Evolutionary conservation across 2,888 invertebrate species (phyloP).

Genomic region (Willowsia nigromaculata): DNA sequence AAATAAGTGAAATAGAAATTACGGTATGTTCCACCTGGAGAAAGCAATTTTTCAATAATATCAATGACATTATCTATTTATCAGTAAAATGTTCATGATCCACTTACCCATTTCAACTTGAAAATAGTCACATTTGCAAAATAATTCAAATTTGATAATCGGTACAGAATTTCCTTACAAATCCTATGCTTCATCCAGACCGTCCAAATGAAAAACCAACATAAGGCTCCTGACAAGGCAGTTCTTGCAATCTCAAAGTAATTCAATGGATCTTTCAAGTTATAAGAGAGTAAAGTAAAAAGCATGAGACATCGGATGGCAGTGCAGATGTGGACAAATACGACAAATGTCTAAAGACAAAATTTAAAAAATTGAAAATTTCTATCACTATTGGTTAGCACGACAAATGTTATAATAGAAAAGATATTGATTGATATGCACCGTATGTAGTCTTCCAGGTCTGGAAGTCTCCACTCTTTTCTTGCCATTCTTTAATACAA

Average conservation of each 20-base stretch:
- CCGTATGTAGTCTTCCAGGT: slow-evolving; percentile 1
- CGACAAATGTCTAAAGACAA: slow-evolving; percentile 3
- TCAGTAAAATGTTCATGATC: not conserved
- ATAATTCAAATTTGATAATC: slow-evolving; percentile 28
- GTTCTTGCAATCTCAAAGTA: slow-evolving; percentile 45
- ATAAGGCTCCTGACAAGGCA: not conserved
- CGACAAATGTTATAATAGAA: not conserved
- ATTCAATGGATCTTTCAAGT: slow-evolving; percentile 46
- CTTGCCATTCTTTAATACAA: not conserved
- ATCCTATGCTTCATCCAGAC: slow-evolving; percentile 37
- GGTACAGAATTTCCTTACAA: slow-evolving; percentile 8
- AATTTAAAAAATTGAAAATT: not conserved
- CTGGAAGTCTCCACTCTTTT: not conserved
- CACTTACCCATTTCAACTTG: slow-evolving; percentile 28
- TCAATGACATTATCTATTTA: not conserved
- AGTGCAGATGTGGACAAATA: slow-evolving; percentile 8
- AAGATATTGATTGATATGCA: not conserved
- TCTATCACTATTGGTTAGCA: not conserved
- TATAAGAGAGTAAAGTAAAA: slow-evolving; percentile 19
- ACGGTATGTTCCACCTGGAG: slow-evolving; percentile 12
- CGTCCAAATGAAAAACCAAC: slow-evolving; percentile 29
- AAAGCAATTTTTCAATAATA: not conserved
- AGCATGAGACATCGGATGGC: not conserved
- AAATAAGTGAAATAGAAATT: not conserved
- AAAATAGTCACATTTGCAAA: slow-evolving; percentile 38